Conservation (phyloP, 2,113 vertebrate genomes). For the Falcunculus frontatus region DNA sequence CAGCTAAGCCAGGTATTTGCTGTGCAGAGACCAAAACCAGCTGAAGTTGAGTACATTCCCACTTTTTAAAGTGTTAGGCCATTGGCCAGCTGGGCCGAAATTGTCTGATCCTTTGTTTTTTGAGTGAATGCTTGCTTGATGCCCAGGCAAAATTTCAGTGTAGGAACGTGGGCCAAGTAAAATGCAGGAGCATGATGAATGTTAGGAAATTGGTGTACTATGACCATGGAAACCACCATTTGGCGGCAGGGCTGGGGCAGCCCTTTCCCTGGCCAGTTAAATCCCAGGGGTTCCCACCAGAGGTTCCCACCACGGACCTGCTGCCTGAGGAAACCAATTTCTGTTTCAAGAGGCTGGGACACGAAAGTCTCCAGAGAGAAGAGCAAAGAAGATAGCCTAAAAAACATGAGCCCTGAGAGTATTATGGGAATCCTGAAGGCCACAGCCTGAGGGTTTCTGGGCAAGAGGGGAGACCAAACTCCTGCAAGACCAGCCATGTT, state of each 20-base stretch:
- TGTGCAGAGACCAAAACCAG: neutral
- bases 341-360: neutral
- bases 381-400: neutral
- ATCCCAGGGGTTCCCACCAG: neutral
- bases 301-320: neutral
- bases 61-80: neutral
- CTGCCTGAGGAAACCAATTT: neutral
- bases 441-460: neutral
- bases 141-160: neutral
- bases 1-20: neutral
- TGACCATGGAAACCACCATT: neutral
- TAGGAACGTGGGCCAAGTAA: fast-evolving
- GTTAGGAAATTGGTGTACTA: neutral
- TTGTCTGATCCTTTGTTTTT: fast-evolving
- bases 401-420: neutral
- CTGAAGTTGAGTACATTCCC: neutral
- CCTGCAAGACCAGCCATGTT: neutral
- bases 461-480: neutral
- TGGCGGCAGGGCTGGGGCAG: neutral
- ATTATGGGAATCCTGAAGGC: neutral
- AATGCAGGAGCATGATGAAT: neutral
- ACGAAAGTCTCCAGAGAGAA: neutral
- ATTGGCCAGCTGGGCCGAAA: neutral
- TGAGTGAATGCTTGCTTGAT: neutral
- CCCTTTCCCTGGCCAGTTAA: neutral